Evolutionary conservation across 2,113 vertebrate genomes (phyloP).

Genomic region (Salvator merianae): DNA sequence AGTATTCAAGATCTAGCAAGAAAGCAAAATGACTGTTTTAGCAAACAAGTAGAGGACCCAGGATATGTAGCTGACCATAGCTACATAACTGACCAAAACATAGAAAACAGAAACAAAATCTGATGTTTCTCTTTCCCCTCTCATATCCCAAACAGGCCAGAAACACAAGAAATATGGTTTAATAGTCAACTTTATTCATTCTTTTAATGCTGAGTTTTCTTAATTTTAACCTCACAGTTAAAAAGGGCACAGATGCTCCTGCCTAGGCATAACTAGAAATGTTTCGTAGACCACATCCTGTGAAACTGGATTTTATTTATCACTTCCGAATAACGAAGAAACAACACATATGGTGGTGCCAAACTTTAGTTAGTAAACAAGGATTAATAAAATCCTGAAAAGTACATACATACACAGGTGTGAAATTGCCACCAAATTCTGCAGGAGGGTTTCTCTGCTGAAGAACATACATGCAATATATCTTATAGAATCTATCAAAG

Average conservation of each 20-base stretch:
- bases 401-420: too few relatives aligned
- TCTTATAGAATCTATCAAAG: background rate
- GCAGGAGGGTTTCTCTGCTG: background rate
- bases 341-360: background rate
- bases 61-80: background rate
- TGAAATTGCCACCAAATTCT: background rate
- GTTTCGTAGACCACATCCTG: too few relatives aligned
- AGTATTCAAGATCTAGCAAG: background rate
- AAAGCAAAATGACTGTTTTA: background rate
- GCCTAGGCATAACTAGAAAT: too few relatives aligned
- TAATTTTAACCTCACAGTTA: too few relatives aligned
- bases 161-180: too few relatives aligned
- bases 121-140: background rate
- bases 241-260: too few relatives aligned
- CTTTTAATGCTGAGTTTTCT: too few relatives aligned
- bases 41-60: background rate
- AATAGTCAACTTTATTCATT: too few relatives aligned
- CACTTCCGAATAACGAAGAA: background rate
- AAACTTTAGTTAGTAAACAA: background rate
- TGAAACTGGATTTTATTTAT: background rate
- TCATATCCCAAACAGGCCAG: background rate
- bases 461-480: background rate
- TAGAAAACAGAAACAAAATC: too few relatives aligned
- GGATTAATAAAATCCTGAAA: background rate
- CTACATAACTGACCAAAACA: background rate